A percentile compares a stretch with the other conserved stretches of the same genome.
phyloP scores from a whole-genome alignment of 2,888 invertebrate genomes.

The Euzophera pinguis region DNA sequence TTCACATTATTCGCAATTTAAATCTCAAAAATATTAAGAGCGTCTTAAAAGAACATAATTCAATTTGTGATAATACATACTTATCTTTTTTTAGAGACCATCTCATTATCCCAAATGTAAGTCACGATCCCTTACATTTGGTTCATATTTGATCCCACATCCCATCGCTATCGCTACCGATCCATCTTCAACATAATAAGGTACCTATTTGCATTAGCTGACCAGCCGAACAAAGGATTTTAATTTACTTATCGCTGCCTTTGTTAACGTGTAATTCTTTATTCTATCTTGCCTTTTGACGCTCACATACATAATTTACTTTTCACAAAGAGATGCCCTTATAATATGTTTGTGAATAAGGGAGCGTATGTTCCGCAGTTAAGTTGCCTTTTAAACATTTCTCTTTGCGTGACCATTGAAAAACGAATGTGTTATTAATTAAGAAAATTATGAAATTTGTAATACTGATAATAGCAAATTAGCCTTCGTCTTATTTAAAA shows the following conservation, averaged over 20 bases:
- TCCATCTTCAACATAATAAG: slow-evolving; percentile 56
- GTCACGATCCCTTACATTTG: slow-evolving; percentile 1
- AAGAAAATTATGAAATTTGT: background rate
- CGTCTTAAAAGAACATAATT: too few species aligned
- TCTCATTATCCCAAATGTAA: slow-evolving; percentile 6
- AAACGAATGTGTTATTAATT: slow-evolving; percentile 3
- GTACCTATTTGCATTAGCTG: slow-evolving; percentile 39
- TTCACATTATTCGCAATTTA: too few species aligned
- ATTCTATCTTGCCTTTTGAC: slow-evolving; percentile 54
- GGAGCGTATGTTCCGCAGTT: slow-evolving; percentile 16
- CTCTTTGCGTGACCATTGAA: slow-evolving; percentile 13
- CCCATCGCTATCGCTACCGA: slow-evolving; percentile 45
- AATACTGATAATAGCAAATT: too few species aligned
- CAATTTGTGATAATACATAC: background rate
- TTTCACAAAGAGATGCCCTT: slow-evolving; percentile 50
- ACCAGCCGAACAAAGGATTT: slow-evolving; percentile 59
- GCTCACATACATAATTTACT: slow-evolving; percentile 54
- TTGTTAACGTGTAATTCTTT: slow-evolving; percentile 62
- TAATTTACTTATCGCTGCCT: slow-evolving; percentile 65
- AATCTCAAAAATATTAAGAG: too few species aligned
- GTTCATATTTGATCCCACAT: slow-evolving; percentile 1
- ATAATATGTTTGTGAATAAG: slow-evolving; percentile 43
- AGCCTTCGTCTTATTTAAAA: too few species aligned
- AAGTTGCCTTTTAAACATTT: slow-evolving; percentile 13
- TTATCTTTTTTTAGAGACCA: background rate